Percentiles rank a stretch among this genome's conserved stretches.
Evolutionary conservation across 2,113 vertebrate species (phyloP).

Genomic region (Epinephelus moara): DNA sequence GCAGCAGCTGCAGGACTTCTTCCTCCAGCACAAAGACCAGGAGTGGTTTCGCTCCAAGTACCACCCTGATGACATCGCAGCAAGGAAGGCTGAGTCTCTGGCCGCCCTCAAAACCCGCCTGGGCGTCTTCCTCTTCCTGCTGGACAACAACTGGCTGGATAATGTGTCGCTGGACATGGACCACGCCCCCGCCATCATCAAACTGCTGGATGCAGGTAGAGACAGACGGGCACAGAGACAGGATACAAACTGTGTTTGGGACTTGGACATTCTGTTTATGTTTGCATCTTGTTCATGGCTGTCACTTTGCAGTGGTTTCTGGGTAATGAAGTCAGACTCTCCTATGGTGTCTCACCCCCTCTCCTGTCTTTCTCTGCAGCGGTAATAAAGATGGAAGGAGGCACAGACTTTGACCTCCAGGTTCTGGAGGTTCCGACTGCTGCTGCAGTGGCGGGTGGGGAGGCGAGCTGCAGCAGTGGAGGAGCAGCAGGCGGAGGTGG

Average conservation of each 20-base stretch:
- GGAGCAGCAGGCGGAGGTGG: not conserved
- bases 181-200: constrained; percentile 88
- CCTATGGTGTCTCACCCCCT: not conserved
- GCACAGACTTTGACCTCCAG: constrained; percentile 90
- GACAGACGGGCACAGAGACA: not conserved
- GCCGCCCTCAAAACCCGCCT: constrained; percentile 88
- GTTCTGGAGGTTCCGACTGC: constrained; percentile 86
- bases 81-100: constrained; percentile 87
- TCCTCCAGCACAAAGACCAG: constrained; percentile 93
- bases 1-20: constrained; percentile 96
- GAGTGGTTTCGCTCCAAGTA: constrained; percentile 96
- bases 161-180: constrained; percentile 89
- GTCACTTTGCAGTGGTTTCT: not conserved
- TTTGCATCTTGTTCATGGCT: not conserved
- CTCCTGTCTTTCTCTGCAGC: constrained; percentile 75
- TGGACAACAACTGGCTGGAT: constrained; percentile 90
- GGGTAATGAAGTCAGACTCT: constrained; percentile 5
- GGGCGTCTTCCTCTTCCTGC: constrained; percentile 88
- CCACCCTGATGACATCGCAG: constrained; percentile 91
- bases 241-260: too few relatives aligned
- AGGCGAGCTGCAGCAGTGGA: constrained; percentile 8
- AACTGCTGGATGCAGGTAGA: constrained; percentile 90
- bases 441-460: constrained; percentile 62
- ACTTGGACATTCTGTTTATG: too few relatives aligned
- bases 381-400: constrained; percentile 96